Evolutionary conservation across 2,797 vertebrate genomes (phyloP), one percentile per base, ranked within the genome.

Genomic region (Allobates femoralis): DNA sequence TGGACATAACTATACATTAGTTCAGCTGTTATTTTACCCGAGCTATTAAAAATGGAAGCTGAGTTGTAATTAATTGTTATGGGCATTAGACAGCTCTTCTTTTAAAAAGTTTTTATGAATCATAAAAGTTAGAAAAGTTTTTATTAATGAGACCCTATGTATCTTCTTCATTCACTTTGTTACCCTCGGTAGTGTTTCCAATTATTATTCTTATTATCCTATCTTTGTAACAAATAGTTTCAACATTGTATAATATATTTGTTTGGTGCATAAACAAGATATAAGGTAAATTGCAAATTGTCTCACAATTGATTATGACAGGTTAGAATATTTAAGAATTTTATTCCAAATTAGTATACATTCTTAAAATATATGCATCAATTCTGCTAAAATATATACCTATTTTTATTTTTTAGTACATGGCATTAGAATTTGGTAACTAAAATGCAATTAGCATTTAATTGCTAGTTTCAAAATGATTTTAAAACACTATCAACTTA

Each of bases 401-500:
- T n/a, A n/a, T 1, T 32, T 74, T 50, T 0, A 67, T 12, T 50
- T 16, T 50, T 74, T 41, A 26, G 3, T 28, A 16, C 41, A 26
- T 4, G 26, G n/a, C 30, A 64, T 18, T 30, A 28, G 60, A 18
- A 30, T 30, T 80, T 21, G 8, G 26, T 21, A n/a, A 55, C 28
- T 10, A 23, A 34, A 82, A 82, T 18, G 21, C 23, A 37, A 55
- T 73, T 73, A 50, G 14, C 34, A 71, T 58, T 71, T 82, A 28
- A 51, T 80, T 74, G 37, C 37, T 85, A 30, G 21, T 18, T 21
- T 56, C 15, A 37, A 64, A 32, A 71, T 69, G 14, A 19, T 11
- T 80, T 73, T 16, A 32, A 74, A 80, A 77, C 32, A 80, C 64
- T 34, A 74, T 51, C 53, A 73, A 37, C 34, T 60, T 86, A 19